Evolutionary conservation across 2,113 vertebrate species (phyloP).

Genomic region (Genyomyrus donnyi): DNA sequence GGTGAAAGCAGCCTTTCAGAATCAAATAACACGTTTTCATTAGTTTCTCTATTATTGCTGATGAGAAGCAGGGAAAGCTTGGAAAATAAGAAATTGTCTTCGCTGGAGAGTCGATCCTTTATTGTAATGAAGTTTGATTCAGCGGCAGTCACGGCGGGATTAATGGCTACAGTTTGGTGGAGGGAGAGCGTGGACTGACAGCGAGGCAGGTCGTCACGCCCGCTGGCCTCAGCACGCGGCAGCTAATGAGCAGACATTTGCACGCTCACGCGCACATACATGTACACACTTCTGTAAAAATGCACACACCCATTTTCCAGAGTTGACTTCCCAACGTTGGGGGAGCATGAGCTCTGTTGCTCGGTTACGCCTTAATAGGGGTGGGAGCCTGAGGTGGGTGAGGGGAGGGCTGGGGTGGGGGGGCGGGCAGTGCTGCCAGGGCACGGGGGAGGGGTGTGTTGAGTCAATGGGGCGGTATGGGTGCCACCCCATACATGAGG

Average conservation of each 20-base stretch:
- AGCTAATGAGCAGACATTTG: not conserved
- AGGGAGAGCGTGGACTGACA: not conserved
- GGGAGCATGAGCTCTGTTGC: not conserved
- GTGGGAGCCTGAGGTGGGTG: not conserved
- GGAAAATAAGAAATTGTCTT: conserved; percentile 39
- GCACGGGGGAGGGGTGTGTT: conserved; percentile 31
- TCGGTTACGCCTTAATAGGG: not conserved
- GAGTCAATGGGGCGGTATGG: conserved; percentile 46
- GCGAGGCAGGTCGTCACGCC: not conserved
- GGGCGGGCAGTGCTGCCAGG: not conserved
- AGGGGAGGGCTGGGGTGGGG: not conserved
- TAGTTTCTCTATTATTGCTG: conserved; percentile 17
- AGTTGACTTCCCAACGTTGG: conserved; percentile 50
- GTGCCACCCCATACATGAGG: conserved; percentile 43
- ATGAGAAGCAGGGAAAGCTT: conserved; percentile 31
- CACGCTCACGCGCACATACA: not conserved
- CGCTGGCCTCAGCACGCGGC: not conserved
- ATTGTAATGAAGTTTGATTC: conserved; percentile 34
- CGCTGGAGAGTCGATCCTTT: conserved; percentile 36
- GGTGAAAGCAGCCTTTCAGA: conserved; percentile 4
- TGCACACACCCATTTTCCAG: conserved; percentile 30
- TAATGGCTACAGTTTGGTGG: conserved; percentile 25
- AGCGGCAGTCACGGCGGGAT: conserved; percentile 27
- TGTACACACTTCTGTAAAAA: conserved; percentile 5
- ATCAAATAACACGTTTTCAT: conserved; percentile 7